Percentiles rank a stretch among this genome's conserved stretches.
Conservation (phyloP, 2,888 invertebrate genomes). For the Phortica magna region DNA sequence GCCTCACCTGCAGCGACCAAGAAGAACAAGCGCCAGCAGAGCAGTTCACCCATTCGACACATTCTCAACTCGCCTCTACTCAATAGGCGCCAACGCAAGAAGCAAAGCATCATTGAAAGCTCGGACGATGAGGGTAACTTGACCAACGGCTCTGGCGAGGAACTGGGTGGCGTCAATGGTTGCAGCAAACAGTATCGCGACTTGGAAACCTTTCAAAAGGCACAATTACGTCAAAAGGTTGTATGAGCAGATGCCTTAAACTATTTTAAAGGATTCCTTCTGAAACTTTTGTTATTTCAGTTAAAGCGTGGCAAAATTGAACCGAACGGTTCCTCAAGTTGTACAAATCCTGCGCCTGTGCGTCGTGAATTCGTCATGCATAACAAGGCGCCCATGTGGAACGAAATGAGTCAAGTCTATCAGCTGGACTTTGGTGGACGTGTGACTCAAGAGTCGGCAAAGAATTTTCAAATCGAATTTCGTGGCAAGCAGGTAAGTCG, state of each 20-base stretch:
- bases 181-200: slow-evolving; percentile 88
- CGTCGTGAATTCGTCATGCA: slow-evolving; percentile 95
- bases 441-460: slow-evolving; percentile 99
- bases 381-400: slow-evolving; percentile 99
- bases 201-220: slow-evolving; percentile 94
- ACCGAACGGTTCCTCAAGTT: slow-evolving; percentile 78
- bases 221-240: slow-evolving; percentile 94
- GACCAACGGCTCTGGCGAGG: slow-evolving; percentile 80
- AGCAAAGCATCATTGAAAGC: slow-evolving; percentile 85
- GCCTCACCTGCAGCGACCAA: slow-evolving; percentile 86
- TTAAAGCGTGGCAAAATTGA: slow-evolving; percentile 85
- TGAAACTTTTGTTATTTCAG: slow-evolving; percentile 76
- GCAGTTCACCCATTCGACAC: slow-evolving; percentile 88
- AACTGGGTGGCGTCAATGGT: slow-evolving; percentile 75
- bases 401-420: slow-evolving; percentile 99
- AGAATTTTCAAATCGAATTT: slow-evolving; percentile 99
- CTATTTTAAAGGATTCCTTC: not conserved
- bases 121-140: slow-evolving; percentile 87
- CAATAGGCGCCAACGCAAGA: slow-evolving; percentile 86
- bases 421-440: slow-evolving; percentile 99
- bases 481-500: slow-evolving; percentile 92
- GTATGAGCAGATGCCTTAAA: not conserved
- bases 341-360: slow-evolving; percentile 78
- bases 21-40: slow-evolving; percentile 86
- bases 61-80: slow-evolving; percentile 91